Conservation (phyloP, 2,888 invertebrate species). For the Ormyrus rosae region DNA sequence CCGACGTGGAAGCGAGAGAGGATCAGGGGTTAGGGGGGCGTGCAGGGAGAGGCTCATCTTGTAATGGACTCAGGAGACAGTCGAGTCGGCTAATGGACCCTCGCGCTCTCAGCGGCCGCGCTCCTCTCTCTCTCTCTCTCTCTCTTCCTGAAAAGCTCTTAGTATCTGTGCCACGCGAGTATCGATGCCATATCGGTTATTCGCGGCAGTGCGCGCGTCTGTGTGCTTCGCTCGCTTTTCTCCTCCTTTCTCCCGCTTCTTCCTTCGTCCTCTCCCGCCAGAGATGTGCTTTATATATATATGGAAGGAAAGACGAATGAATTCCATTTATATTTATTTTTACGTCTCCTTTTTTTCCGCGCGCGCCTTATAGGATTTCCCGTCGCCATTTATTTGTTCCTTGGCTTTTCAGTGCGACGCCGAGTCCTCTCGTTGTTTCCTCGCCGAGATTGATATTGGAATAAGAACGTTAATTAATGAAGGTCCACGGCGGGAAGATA, state of each 20-base stretch:
- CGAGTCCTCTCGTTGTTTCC: too few species aligned
- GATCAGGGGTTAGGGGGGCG: constrained; percentile 59
- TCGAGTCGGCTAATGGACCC: constrained; percentile 75
- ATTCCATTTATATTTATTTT: constrained; percentile 45
- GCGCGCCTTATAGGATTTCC: not conserved
- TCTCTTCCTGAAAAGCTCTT: constrained; percentile 73
- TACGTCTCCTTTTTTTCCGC: not conserved
- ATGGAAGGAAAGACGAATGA: constrained; percentile 21
- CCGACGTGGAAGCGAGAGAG: constrained; percentile 40
- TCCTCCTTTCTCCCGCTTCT: not conserved
- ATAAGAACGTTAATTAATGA: not conserved
- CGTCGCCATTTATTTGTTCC: constrained; percentile 19
- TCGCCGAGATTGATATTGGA: not conserved
- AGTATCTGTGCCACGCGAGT: constrained; percentile 72
- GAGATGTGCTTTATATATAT: not conserved
- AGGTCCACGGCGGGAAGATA: too few species aligned
- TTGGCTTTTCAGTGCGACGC: not conserved
- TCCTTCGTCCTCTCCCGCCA: not conserved
- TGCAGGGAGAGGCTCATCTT: constrained; percentile 71
- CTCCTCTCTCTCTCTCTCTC: constrained; percentile 14
- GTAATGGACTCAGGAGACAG: constrained; percentile 76
- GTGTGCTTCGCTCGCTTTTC: not conserved
- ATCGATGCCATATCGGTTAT: constrained; percentile 71
- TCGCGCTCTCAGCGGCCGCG: constrained; percentile 10
- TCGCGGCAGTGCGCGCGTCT: constrained; percentile 31